Conservation (phyloP, 2,888 invertebrate species). For the Ophioninae sp. region DNA sequence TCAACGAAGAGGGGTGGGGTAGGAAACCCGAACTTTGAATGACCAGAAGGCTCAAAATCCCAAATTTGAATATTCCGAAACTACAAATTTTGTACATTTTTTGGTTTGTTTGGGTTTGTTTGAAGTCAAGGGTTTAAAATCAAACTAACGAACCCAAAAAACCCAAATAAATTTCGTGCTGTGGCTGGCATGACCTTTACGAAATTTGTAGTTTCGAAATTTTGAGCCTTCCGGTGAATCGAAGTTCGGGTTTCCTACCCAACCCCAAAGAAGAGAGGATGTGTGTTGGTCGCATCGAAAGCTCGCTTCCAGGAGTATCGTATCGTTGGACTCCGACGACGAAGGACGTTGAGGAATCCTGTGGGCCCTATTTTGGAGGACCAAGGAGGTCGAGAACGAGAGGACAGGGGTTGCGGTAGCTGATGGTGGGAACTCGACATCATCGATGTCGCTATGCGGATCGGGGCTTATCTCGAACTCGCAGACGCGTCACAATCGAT, state of each 20-base stretch:
- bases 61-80: too few species aligned
- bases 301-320: slow-evolving; percentile 22
- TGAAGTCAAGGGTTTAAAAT: too few species aligned
- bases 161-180: too few species aligned
- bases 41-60: too few species aligned
- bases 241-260: too few species aligned
- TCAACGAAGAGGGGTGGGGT: neutral
- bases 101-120: too few species aligned
- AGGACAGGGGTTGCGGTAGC: slow-evolving; percentile 41
- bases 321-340: slow-evolving; percentile 42
- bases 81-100: too few species aligned
- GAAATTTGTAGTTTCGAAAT: too few species aligned
- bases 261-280: neutral
- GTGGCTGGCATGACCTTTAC: too few species aligned
- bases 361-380: slow-evolving; percentile 10
- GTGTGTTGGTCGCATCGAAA: slow-evolving; percentile 14
- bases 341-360: slow-evolving; percentile 38
- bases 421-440: slow-evolving; percentile 59
- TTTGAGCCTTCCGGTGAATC: too few species aligned
- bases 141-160: too few species aligned
- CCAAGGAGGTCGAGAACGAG: slow-evolving; percentile 49
- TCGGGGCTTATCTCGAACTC: slow-evolving; percentile 79
- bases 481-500: slow-evolving; percentile 81
- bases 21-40: too few species aligned
- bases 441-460: slow-evolving; percentile 73